These are phyloP conservation scores for Lanius collurio DNA, from an alignment of 2,113 vertebrate genomes.

Conservation along the genomic window DNA sequence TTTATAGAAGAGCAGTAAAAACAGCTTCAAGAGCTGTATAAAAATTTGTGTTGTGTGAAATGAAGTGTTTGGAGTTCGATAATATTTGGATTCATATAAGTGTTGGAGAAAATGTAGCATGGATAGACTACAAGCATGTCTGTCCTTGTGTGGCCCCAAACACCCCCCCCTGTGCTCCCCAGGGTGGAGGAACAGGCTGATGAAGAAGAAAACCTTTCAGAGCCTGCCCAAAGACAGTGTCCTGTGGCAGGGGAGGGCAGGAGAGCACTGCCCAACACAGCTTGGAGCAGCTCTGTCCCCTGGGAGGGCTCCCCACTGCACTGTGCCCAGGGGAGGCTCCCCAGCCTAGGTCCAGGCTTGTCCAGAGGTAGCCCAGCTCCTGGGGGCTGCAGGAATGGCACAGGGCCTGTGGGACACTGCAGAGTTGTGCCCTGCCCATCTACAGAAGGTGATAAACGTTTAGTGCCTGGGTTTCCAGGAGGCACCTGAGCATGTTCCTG, in stretches of 20 bases:
- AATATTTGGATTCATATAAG: neutral
- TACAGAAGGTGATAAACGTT: neutral
- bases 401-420: rapidly evolving
- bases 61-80: neutral
- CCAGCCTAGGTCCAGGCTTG: neutral
- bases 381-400: neutral
- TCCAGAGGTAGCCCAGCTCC: neutral
- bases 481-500: rapidly evolving
- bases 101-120: neutral
- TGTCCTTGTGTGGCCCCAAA: neutral
- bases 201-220: neutral
- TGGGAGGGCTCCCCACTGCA: rapidly evolving
- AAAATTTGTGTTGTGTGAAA: conserved; percentile 8
- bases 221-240: neutral
- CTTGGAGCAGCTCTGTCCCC: neutral
- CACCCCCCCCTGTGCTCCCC: neutral
- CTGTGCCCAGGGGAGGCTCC: neutral
- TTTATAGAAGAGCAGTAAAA: neutral
- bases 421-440: neutral
- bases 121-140: neutral
- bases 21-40: neutral
- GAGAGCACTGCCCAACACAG: neutral
- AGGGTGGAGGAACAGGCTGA: neutral
- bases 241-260: neutral
- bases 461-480: neutral